These are phyloP conservation scores for Lutraria lutraria DNA, from an alignment of 2,888 invertebrate genomes.

Conservation along the genomic window DNA sequence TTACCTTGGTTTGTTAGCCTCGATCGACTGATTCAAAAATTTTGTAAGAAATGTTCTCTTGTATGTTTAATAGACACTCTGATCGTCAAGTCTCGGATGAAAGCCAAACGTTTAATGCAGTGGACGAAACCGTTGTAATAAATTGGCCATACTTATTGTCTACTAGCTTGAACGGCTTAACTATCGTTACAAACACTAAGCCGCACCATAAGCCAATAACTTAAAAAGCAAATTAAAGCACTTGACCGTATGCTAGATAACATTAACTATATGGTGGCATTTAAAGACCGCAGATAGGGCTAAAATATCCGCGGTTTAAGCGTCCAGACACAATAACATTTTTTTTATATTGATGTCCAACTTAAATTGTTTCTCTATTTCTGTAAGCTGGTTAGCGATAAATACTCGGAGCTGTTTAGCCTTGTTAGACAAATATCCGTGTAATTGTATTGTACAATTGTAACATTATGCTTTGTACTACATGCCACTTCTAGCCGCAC, in stretches of 20 bases:
- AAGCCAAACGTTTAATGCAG: no score
- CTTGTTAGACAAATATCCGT: no score
- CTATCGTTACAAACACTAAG: neutral
- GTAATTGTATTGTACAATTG: no score
- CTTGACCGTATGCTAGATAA: neutral
- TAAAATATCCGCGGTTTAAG: neutral
- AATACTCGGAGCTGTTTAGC: neutral
- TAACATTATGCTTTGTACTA: no score
- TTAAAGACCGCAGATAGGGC: neutral
- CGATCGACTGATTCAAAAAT: no score
- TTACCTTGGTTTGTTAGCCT: neutral
- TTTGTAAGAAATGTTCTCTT: no score
- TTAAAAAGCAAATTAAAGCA: neutral
- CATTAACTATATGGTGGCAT: neutral
- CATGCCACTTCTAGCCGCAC: no score
- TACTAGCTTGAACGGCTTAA: neutral
- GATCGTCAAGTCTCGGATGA: no score
- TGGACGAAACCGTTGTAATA: neutral
- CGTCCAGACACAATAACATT: neutral
- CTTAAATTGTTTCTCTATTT: neutral
- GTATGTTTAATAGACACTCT: no score
- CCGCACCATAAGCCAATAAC: neutral
- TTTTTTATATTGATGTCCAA: neutral
- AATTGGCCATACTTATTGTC: neutral
- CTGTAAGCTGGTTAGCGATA: neutral